Base-by-base conservation (phyloP, 2,888 invertebrate species). In the Acrobasis repandana region DNA sequence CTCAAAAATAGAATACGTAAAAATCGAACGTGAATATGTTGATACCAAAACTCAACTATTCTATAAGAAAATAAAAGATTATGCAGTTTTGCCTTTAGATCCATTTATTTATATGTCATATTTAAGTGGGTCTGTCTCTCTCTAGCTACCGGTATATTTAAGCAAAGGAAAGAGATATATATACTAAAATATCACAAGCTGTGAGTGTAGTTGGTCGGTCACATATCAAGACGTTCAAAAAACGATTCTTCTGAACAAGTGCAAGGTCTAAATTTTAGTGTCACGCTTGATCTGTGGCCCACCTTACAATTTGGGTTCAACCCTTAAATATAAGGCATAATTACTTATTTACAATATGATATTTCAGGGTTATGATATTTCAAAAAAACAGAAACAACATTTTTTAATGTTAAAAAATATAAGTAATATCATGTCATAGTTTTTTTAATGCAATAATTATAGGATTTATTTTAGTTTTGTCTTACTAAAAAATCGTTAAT, bases 311-410 rank as follows among this genome's bases (percentile, higher is more conserved):
- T 28, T 28, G 28, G 28, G 4, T 28, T 28, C 18, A 20, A 20
- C 10, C 18, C 49, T 18, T 20, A 15, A 10, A 47, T 9, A 28
- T 50, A 14, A 50, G 50, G 50, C 50, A 50, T 11, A 50, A 50
- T 50, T 50, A 50, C 50, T 50, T 50, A 49, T 49, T 2, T 49
- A 49, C 9, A 49, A 50, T 50, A 50, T n/a, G 18, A 49, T 20
- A 50, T 50, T 50, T 50, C 11, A 33, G n/a, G 50, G 49, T 49
- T 2, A 1, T 14, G 2, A 11, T 20, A 11, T 20, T 20, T 49
- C 10, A 20, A 50, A 20, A n/a, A 49, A 49, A 49, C 11, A 18
- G 5, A 49, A 28, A 20, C 8, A 16, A 16, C 10, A 49, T 49
- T 20, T 49, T 9, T 10, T 1, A 48, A 20, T 18, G 48, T 48